Conservation (phyloP, 1,140 invertebrate species). For the Lanistes nyassanus region DNA sequence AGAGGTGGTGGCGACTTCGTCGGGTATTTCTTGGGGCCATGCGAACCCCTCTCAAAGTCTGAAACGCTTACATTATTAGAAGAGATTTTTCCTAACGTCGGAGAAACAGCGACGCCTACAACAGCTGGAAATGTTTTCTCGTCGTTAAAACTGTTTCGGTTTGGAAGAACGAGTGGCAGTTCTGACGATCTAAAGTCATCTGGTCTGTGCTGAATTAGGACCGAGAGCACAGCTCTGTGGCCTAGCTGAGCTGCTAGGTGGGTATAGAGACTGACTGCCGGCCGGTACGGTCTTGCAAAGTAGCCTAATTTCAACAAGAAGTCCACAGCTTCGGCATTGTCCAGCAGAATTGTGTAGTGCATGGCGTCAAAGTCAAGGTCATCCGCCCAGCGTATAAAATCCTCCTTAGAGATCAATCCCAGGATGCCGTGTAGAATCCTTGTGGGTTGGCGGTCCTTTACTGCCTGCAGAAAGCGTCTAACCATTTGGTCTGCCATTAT, state of each 20-base stretch:
- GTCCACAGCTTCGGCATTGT: constrained; percentile 41
- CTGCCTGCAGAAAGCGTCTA: constrained; percentile 3
- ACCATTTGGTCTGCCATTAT: background rate
- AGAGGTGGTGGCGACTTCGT: too few relatives aligned
- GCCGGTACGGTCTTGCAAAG: constrained; percentile 39
- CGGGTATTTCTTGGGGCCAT: too few relatives aligned
- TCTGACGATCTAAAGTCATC: constrained; percentile 39
- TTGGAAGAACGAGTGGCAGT: constrained; percentile 23
- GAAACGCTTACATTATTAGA: too few relatives aligned
- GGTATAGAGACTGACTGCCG: constrained; percentile 32
- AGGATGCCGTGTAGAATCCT: constrained; percentile 21
- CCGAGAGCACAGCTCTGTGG: constrained; percentile 33
- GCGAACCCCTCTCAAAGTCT: too few relatives aligned
- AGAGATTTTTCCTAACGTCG: too few relatives aligned
- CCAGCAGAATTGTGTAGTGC: constrained; percentile 41
- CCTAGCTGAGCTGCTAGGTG: constrained; percentile 43
- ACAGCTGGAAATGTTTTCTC: background rate
- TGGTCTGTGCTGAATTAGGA: constrained; percentile 41
- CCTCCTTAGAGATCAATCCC: constrained; percentile 28
- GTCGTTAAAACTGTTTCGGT: background rate
- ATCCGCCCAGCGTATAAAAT: constrained; percentile 42
- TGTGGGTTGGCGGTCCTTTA: background rate
- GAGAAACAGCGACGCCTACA: too few relatives aligned
- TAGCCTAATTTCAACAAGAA: constrained; percentile 40
- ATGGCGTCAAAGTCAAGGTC: constrained; percentile 40